Percentiles rank a stretch among this genome's conserved stretches.
These are phyloP conservation scores for Ceratosolen fusciceps DNA, from an alignment of 1,140 invertebrate species.

Conservation along the genomic window DNA sequence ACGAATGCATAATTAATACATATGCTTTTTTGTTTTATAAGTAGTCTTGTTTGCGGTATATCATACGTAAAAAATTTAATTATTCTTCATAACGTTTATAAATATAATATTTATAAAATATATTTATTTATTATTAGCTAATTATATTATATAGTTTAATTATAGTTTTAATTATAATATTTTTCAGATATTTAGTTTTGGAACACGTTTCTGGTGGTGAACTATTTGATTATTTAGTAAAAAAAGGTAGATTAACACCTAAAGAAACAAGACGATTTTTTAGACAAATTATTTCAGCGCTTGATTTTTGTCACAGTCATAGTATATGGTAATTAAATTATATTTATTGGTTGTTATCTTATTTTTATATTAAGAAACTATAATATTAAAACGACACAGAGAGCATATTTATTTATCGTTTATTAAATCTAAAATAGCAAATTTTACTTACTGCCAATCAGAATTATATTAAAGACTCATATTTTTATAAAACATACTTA, in stretches of 20 bases:
- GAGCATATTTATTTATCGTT: too few species aligned
- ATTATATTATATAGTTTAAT: constrained; percentile 44
- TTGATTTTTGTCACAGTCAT: constrained; percentile 99
- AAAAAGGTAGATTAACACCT: constrained; percentile 97
- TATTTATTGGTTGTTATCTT: not conserved
- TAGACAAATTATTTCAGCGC: constrained; percentile 98
- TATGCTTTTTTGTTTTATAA: too few species aligned
- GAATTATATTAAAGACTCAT: too few species aligned
- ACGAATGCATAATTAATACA: too few species aligned
- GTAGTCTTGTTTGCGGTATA: not conserved
- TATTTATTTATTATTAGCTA: not conserved
- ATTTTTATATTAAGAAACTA: too few species aligned
- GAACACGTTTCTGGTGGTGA: constrained; percentile 99
- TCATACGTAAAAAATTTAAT: not conserved
- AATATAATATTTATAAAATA: not conserved
- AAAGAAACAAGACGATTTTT: constrained; percentile 99
- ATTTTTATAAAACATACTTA: too few species aligned
- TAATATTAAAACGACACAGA: too few species aligned
- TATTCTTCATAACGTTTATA: too few species aligned
- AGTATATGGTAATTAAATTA: constrained; percentile 92
- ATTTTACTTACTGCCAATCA: too few species aligned
- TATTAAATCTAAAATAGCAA: too few species aligned
- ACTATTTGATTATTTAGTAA: constrained; percentile 99
- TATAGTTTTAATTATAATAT: constrained; percentile 47
- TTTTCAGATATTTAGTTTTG: constrained; percentile 93